phyloP scores from a whole-genome alignment of 2,797 vertebrate species.

The Sciaenops ocellatus region DNA sequence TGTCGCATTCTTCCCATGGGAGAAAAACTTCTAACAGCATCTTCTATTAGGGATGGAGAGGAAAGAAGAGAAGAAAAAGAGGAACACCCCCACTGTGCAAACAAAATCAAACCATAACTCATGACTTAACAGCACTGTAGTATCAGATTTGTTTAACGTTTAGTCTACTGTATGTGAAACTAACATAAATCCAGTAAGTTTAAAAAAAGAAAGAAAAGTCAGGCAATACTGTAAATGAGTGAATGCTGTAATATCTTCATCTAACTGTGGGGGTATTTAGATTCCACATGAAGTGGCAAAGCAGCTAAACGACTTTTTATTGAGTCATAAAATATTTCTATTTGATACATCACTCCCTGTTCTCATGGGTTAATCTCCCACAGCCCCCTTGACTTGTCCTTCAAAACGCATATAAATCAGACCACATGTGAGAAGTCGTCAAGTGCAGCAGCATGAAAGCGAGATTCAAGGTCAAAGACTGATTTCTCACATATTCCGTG shows the following conservation, averaged over 20 bases:
- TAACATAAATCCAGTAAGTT: slow-evolving; percentile 16
- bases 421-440: slow-evolving; percentile 55
- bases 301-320: not conserved
- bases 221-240: not conserved
- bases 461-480: slow-evolving; percentile 67
- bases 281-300: slow-evolving; percentile 10
- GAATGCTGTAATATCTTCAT: not conserved
- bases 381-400: slow-evolving; percentile 44
- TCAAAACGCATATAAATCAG: slow-evolving; percentile 53
- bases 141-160: slow-evolving; percentile 58
- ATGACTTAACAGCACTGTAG: slow-evolving; percentile 45
- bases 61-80: slow-evolving; percentile 64
- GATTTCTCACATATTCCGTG: slow-evolving; percentile 63
- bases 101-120: slow-evolving; percentile 64
- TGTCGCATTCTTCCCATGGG: slow-evolving; percentile 79
- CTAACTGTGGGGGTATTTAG: not conserved
- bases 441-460: slow-evolving; percentile 54
- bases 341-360: not conserved
- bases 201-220: slow-evolving; percentile 21
- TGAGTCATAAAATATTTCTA: slow-evolving; percentile 17
- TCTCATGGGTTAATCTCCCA: not conserved
- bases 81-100: slow-evolving; percentile 66
- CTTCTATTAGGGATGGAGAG: slow-evolving; percentile 73
- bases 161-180: slow-evolving; percentile 49
- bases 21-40: slow-evolving; percentile 78